Percentiles rank a stretch among this genome's conserved stretches.
These are phyloP conservation scores for Oreohelix idahoensis DNA, from an alignment of 1,140 invertebrate genomes.

Conservation along the genomic window DNA sequence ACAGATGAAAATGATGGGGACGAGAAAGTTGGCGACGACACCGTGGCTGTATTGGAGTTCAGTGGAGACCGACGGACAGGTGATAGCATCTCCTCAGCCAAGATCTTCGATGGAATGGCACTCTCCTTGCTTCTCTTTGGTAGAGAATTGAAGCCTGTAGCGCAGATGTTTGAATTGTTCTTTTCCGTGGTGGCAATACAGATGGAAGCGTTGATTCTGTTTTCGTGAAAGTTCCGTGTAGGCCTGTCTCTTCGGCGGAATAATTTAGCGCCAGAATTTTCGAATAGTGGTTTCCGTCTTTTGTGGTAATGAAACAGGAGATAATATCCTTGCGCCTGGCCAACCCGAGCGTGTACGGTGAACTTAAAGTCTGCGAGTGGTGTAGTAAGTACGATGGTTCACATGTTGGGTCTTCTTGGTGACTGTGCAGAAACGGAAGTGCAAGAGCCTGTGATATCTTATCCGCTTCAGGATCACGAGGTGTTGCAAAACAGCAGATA, in stretches of 20 bases:
- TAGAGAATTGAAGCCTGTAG: not conserved
- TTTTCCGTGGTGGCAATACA: not conserved
- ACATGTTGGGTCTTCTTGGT: not conserved
- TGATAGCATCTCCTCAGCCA: conserved; percentile 28
- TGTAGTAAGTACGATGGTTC: not conserved
- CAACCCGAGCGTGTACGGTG: not conserved
- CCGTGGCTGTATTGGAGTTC: conserved; percentile 11
- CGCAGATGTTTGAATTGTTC: not conserved
- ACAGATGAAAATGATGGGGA: not conserved
- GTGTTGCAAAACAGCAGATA: not conserved
- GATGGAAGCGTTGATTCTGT: not conserved
- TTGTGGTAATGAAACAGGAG: not conserved
- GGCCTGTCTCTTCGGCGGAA: not conserved
- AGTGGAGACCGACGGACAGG: not conserved
- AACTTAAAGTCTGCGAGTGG: not conserved
- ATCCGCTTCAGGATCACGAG: too few species aligned
- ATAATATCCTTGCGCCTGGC: not conserved
- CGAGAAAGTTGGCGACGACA: not conserved
- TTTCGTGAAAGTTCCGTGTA: not conserved
- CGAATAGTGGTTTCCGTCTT: not conserved
- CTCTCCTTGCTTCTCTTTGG: not conserved
- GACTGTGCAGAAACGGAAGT: not conserved
- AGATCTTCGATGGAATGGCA: not conserved
- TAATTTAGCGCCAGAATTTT: not conserved
- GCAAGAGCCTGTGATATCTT: not conserved